Base-by-base conservation (phyloP, 2,797 vertebrate species). In the Nothura maculosa region DNA sequence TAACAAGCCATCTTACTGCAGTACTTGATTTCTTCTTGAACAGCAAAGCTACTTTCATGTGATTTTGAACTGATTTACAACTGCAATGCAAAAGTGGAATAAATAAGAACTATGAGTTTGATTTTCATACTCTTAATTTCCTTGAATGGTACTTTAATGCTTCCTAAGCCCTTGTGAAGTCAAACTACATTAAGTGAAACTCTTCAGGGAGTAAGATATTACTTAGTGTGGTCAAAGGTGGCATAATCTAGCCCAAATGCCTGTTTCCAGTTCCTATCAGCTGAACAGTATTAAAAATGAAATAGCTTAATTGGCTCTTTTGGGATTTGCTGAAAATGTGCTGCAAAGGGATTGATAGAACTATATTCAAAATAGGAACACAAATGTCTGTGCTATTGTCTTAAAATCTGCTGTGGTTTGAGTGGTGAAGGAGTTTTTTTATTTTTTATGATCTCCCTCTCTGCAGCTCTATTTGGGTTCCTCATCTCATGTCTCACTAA, bases 401-500 rank as follows among this genome's bases (percentile, higher is more conserved):
- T 20, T 84, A 74, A 47, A 64, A 64, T 47, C 64, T 55, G 25
- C n/a, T 66, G 2, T 47, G 25, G 12, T 58, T 81, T 7, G 32
- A 62, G 14, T 50, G 54, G 17, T 20, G 40, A 72, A 15, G n/a
- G 21, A 34, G 32, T 54, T 58, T 10, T 40, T 73, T 90, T 81
- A 18, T 9, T 22, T 4, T 25, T 34, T 10, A 48, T 50, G 19
- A 13, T 21, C 28, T 32, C 6, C 13, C 8, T 30, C 27, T 87
- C 25, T 73, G 84, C 77, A 93, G 43, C 69, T 81, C 75, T 66
- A 73, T 89, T 92, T 93, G 73, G 34, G 3, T 83, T 93, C 55
- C 28, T 63, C 22, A 52, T 63, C 42, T 58, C 55, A 15, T 60
- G 18, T 77, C 75, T 77, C 15, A 42, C 24, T 77, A 54, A 62